Base-by-base conservation (phyloP, 2,113 vertebrate species). In the Eurypyga helias region DNA sequence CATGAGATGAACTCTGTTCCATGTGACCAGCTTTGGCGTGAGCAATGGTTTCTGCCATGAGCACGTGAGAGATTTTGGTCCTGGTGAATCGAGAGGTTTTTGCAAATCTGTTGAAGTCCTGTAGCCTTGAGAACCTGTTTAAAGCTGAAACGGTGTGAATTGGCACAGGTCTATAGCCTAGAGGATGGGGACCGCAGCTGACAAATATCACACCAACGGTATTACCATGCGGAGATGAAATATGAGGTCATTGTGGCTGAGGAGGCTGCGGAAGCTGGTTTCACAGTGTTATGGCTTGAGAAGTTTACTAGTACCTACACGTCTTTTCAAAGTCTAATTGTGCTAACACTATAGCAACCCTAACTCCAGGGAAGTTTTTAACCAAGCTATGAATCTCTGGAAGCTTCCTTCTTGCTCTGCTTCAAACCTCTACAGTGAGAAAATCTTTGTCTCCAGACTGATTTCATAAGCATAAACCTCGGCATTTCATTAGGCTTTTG, bases 321-420 rank as follows among this genome's bases (percentile, higher is more conserved):
- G 55, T 78, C 86, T 87, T 82, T 57, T 60, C 83, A 60, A 71
- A 82, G 62, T 13, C 70, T 94, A 85, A 96, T 82, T 94, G 57
- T 82, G 72, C 89, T 76, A 36, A 55, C n/a, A 3, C 61, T 84
- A 13, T 79, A 71, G 73, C 87, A 96, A 29, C 70, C 64, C 45
- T 96, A 81, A 89, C 92, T 95, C 61, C 92, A 85, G 92, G 87
- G 95, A 87, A 89, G 69, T 41, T 78, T 95, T 60, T 83, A 79
- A 89, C 69, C 69, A 26, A 31, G 19, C 34, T 54, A 29, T 34
- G 82, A 90, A 65, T 79, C 86, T 92, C 89, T 96, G 77, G 92
- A 89, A 95, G 61, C 24, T 95, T 96, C 57, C 57, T 84, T 54
- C 73, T 81, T 51, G 58, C 84, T 82, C 57, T 51, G 55, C 67